Conservation (phyloP, 64 coral and sea anemone species). For the Montipora foliosa region DNA sequence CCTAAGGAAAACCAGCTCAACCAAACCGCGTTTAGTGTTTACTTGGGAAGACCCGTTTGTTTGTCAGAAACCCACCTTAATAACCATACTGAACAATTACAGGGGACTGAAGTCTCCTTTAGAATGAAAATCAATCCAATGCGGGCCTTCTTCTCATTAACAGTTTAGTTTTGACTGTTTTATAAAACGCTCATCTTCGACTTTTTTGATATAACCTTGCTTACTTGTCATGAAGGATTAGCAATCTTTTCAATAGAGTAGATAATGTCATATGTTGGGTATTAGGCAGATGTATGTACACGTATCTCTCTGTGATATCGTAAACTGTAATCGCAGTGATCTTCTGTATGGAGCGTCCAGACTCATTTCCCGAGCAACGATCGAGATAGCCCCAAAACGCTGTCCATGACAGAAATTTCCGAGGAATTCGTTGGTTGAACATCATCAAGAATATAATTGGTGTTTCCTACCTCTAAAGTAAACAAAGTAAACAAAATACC, state of each 20-base stretch:
- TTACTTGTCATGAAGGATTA: conserved; percentile 26
- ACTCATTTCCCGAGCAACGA: conserved; percentile 26
- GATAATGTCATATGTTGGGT: conserved; percentile 5
- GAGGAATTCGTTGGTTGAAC: conserved; percentile 17
- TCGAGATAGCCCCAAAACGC: conserved; percentile 35
- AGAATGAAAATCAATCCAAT: conserved; percentile 31
- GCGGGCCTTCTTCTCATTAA: not conserved
- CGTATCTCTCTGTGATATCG: not conserved
- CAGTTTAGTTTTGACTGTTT: not conserved
- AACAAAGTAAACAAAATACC: conserved; percentile 12
- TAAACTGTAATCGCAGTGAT: conserved; percentile 4
- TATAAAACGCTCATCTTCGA: not conserved
- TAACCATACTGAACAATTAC: too few relatives aligned
- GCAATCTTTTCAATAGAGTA: not conserved
- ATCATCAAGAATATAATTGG: conserved; percentile 19
- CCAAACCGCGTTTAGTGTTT: too few relatives aligned
- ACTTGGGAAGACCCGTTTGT: too few relatives aligned
- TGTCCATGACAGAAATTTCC: conserved; percentile 46
- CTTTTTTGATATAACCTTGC: not conserved
- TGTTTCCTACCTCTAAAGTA: conserved; percentile 22
- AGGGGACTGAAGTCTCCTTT: not conserved
- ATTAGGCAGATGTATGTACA: not conserved
- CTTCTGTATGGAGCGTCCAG: not conserved
- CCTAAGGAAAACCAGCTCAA: too few relatives aligned
- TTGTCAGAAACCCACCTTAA: too few relatives aligned